Base-by-base conservation (phyloP, 2,888 invertebrate species). In the Drosophila nr. perissopoda region DNA sequence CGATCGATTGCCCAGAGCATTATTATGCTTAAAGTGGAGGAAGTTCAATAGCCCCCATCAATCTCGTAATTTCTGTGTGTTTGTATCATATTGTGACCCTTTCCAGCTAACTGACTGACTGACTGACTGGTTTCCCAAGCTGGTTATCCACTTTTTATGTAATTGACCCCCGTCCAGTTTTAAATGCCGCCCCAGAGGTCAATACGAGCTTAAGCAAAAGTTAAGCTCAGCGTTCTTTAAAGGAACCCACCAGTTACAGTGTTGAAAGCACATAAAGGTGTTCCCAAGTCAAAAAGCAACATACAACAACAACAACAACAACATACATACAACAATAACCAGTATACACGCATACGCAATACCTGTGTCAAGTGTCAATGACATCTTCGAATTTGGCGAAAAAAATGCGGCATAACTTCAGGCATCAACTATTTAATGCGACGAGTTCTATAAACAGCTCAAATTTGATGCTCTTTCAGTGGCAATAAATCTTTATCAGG, bases 11-110 rank as follows among this genome's bases (percentile, higher is more conserved):
- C 49, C 38, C 73, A 64, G 63, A 65, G 51, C 25, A 56, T 27
- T 54, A 68, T 16, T 11, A 29, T 29, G 46, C n/a, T 29, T 27
- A 51, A 29, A 42, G 34, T 40, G 51, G n/a, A 27, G n/a, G 25
- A 56, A 72, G 85, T 79, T 86, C 79, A 83, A 82, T 76, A 86
- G 74, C 75, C 83, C 65, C 13, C 36, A 27, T 18, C 13, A 60
- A 71, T 70, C 46, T 46, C 75, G 79, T 83, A 71, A 83, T 85
- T 81, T 81, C 16, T 8, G 56, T 72, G 40, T 38, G 63, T 61
- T 36, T 48, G 63, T 63, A 57, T 31, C 34, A 16, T 21, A 34
- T 52, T 21, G 21, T 29, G 25, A 56, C 34, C 58, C 52, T 51
- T 46, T 56, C n/a, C n/a, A n/a, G 40, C 4, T 40, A 40, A 40